A percentile compares a stretch with the other conserved stretches of the same genome.
These are phyloP conservation scores for Alcis repandata DNA, from an alignment of 2,888 invertebrate genomes.

Conservation along the genomic window DNA sequence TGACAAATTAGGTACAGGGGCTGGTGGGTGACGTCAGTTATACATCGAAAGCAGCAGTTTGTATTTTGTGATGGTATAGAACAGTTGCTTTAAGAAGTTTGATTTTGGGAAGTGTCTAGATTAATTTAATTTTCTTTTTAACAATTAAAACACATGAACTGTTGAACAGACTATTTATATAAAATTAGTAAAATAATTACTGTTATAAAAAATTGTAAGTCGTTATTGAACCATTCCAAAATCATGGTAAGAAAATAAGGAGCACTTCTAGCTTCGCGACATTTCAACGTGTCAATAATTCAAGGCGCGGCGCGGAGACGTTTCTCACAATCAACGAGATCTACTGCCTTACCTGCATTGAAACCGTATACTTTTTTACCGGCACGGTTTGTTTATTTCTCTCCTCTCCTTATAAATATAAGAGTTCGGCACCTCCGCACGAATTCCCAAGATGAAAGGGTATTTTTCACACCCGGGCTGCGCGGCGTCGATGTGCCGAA, in stretches of 20 bases:
- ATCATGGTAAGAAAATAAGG: slow-evolving; percentile 59
- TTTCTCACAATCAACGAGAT: slow-evolving; percentile 84
- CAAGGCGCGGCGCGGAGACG: slow-evolving; percentile 73
- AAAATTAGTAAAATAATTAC: no score
- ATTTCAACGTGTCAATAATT: slow-evolving; percentile 83
- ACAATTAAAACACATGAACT: no score
- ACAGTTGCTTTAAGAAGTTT: background rate
- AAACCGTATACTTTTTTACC: slow-evolving; percentile 70
- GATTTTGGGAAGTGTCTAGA: background rate
- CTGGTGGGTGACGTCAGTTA: slow-evolving; percentile 35
- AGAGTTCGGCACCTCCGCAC: slow-evolving; percentile 79
- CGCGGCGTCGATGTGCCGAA: slow-evolving; percentile 50
- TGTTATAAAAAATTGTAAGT: no score
- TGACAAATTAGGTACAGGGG: slow-evolving; percentile 50
- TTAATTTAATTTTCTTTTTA: background rate
- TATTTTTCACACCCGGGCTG: slow-evolving; percentile 77
- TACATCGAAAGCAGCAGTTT: slow-evolving; percentile 21
- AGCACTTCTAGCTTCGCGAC: slow-evolving; percentile 67
- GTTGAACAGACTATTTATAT: no score
- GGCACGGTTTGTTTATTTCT: slow-evolving; percentile 82
- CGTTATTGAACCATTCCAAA: background rate
- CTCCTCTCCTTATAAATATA: slow-evolving; percentile 82
- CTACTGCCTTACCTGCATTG: slow-evolving; percentile 69
- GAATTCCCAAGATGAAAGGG: slow-evolving; percentile 84
- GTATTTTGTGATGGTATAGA: background rate